Evolutionary conservation across 2,797 vertebrate genomes (phyloP).

Genomic region (Bradypodion pumilum): DNA sequence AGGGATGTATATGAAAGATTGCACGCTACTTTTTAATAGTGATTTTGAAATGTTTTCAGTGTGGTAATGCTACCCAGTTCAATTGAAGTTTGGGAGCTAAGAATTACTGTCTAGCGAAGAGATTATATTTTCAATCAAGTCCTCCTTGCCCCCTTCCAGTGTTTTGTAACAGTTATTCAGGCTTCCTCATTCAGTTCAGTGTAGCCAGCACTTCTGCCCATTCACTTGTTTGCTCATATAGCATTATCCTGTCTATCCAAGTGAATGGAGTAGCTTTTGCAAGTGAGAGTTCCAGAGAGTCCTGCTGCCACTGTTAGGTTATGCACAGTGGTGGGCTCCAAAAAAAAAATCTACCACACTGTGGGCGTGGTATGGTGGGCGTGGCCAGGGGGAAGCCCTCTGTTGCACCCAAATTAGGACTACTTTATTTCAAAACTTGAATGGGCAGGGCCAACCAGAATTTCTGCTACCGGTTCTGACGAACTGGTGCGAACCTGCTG

Average conservation of each 20-base stretch:
- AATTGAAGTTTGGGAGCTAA: neutral
- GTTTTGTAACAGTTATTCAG: neutral
- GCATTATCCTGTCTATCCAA: neutral
- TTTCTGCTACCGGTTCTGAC: too few species aligned
- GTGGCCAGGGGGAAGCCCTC: too few species aligned
- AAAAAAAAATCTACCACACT: too few species aligned
- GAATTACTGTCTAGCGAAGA: too few species aligned
- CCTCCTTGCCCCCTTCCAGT: too few species aligned
- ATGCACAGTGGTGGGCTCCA: too few species aligned
- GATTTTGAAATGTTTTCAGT: slow-evolving; percentile 13
- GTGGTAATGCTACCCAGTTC: neutral
- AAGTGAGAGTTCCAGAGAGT: neutral
- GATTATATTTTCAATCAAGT: too few species aligned
- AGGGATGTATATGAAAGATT: neutral
- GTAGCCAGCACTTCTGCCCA: neutral
- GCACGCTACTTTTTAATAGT: slow-evolving; percentile 15
- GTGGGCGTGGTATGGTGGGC: too few species aligned
- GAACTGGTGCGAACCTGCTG: too few species aligned
- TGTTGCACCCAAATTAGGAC: too few species aligned
- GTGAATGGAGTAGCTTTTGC: neutral
- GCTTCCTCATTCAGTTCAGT: neutral
- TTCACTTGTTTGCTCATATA: neutral
- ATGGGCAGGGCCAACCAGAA: too few species aligned
- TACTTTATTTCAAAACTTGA: too few species aligned
- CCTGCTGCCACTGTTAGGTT: neutral